Evolutionary conservation across 2,113 vertebrate genomes (phyloP), one percentile per base, ranked within the genome.

Genomic region (Saccopteryx leptura): DNA sequence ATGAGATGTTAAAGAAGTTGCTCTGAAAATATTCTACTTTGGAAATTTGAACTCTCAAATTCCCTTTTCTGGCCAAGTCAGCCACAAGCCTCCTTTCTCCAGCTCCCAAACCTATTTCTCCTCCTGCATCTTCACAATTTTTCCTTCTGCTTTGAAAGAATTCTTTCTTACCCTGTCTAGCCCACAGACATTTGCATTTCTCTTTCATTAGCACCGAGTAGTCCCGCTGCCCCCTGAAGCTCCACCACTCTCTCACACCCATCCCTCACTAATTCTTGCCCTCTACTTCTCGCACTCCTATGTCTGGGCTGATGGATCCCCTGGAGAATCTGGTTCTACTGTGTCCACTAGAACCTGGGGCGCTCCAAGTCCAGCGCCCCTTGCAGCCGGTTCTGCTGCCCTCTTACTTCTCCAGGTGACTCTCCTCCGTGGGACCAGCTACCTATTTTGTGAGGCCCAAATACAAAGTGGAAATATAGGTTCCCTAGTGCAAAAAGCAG

Each of bases 1-100:
- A 97, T 96, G 94, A 98, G 83, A 96, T 95, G 28, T 82, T 90
- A 90, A 12, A 10, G 17, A 92, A 92, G 69, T 97, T 91, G 63
- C 54, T 91, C 86, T 83, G 33, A 56, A 80, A 91, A 94, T 79
- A 95, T 21, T 78, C 5, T 85, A 39, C 72, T 90, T 87, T 28
- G 48, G 72, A 84, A 93, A 93, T 88, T 84, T 48, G 15, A 95
- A 93, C 52, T 91, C 69, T 89, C 88, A 88, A 65, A 89, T 79
- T 86, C 13, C 26, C 23, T 88, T 91, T 60, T 92, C 33, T 82
- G 61, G 48, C 26, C 72, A 72, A 31, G 48, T 86, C 28, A 46
- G 75, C 56, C 21, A 63, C 4, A 1, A 65, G 7, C 18, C 11
- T 75, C 33, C 28, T 92, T 93, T 78, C 26, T 65, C 88, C 78